Conservation (phyloP, 2,113 vertebrate species). For the Catagonus wagneri region DNA sequence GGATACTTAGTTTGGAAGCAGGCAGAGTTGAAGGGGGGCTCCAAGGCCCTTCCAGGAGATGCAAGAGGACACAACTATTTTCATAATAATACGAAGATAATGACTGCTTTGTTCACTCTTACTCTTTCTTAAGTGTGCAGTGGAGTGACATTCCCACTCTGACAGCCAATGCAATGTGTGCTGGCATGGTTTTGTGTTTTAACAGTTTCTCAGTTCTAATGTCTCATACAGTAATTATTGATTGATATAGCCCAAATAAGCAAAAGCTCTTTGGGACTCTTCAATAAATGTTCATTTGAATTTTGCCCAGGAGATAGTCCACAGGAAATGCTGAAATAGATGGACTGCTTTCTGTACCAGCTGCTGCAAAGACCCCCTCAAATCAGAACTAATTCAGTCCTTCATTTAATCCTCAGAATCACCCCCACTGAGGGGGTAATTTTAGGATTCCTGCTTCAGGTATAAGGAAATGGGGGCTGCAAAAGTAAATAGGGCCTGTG, state of each 20-base stretch:
- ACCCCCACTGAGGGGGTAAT: not conserved
- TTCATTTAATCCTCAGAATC: not conserved
- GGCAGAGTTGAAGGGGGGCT: rapidly evolving
- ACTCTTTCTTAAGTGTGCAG: not conserved
- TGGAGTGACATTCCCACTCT: not conserved
- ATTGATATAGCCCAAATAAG: not conserved
- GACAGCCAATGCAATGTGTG: not conserved
- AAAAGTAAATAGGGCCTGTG: not conserved
- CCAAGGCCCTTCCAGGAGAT: not conserved
- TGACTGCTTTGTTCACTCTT: not conserved
- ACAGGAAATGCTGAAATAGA: not conserved
- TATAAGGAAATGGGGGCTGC: not conserved
- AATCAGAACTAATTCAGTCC: not conserved
- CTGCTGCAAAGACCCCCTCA: not conserved
- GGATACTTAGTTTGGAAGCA: too few relatives aligned
- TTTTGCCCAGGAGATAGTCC: not conserved
- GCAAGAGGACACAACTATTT: not conserved
- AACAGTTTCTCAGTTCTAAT: not conserved
- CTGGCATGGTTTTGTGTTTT: not conserved
- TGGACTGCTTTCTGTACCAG: not conserved
- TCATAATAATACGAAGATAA: not conserved
- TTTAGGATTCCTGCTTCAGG: not conserved
- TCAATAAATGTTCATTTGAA: not conserved
- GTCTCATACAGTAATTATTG: not conserved
- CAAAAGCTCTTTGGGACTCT: not conserved